A percentile compares a stretch with the other conserved stretches of the same genome.
Conservation (phyloP, 2,113 vertebrate species). For the Ifrita kowaldi region DNA sequence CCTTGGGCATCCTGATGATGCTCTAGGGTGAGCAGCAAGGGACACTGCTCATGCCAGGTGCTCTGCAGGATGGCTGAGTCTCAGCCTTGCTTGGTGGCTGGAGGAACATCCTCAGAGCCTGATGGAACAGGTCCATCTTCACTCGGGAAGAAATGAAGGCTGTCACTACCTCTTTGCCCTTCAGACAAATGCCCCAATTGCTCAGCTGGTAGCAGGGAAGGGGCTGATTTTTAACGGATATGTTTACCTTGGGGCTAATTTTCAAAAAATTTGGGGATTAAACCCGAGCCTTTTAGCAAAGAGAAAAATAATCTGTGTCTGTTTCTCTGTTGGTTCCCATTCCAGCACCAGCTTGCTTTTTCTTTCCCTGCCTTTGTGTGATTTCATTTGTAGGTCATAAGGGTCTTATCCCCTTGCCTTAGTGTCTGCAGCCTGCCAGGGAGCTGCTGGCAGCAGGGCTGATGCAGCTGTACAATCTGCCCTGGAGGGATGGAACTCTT, state of each 20-base stretch:
- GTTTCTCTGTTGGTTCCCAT: neutral
- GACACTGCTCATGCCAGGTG: neutral
- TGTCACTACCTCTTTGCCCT: neutral
- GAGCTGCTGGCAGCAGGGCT: neutral
- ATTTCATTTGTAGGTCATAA: neutral
- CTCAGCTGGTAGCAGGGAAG: neutral
- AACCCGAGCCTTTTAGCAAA: neutral
- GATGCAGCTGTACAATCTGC: neutral
- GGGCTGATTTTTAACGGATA: neutral
- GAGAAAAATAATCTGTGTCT: neutral
- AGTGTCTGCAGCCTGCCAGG: neutral
- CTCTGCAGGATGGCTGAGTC: neutral
- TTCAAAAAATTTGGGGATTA: neutral
- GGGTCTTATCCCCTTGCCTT: neutral
- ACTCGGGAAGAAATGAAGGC: accelerated
- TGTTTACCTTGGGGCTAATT: neutral
- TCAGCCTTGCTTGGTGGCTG: neutral
- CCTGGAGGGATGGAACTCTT: neutral
- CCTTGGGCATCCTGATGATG: neutral
- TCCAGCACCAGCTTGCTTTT: neutral
- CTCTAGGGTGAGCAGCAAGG: neutral
- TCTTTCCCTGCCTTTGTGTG: neutral
- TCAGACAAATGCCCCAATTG: neutral
- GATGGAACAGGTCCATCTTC: neutral
- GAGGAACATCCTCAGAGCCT: neutral